Conservation (phyloP, 1,140 invertebrate species). For the Zaprionus africanus region DNA sequence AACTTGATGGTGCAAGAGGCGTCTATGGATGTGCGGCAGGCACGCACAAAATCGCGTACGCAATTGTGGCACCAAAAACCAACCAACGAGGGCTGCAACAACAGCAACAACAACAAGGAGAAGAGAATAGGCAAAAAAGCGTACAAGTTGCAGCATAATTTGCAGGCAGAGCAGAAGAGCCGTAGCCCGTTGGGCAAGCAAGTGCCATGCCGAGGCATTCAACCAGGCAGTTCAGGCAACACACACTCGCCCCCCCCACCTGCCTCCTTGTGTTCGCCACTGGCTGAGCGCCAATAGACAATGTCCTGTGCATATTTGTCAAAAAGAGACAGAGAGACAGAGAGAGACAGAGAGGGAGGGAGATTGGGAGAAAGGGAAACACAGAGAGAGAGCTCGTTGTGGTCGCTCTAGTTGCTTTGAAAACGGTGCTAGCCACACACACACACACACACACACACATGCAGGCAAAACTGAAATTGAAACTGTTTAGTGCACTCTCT, state of each 20-base stretch:
- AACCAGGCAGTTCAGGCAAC: constrained; percentile 22
- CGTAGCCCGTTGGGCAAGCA: constrained; percentile 48
- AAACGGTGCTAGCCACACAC: constrained; percentile 23
- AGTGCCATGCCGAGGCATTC: constrained; percentile 51
- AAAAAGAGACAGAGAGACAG: constrained; percentile 34
- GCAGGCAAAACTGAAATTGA: constrained; percentile 65
- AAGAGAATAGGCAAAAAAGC: constrained; percentile 12
- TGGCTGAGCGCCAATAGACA: constrained; percentile 72
- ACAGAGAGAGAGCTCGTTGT: constrained; percentile 1
- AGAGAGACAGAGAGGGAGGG: neutral
- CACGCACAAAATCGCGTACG: constrained; percentile 55
- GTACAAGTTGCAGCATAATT: constrained; percentile 35
- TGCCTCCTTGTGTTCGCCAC: constrained; percentile 5
- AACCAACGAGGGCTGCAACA: neutral
- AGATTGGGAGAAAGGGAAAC: neutral
- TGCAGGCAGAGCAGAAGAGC: constrained; percentile 24
- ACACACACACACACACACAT: constrained; percentile 15
- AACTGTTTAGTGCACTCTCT: constrained; percentile 68
- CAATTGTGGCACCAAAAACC: constrained; percentile 25
- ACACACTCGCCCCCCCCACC: neutral
- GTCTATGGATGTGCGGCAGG: constrained; percentile 27
- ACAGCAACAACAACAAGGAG: no score
- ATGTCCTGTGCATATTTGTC: constrained; percentile 78
- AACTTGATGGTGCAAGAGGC: constrained; percentile 17
- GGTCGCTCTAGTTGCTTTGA: constrained; percentile 27